Conservation (phyloP, 2,888 invertebrate genomes). For the Sinelater perroti region DNA sequence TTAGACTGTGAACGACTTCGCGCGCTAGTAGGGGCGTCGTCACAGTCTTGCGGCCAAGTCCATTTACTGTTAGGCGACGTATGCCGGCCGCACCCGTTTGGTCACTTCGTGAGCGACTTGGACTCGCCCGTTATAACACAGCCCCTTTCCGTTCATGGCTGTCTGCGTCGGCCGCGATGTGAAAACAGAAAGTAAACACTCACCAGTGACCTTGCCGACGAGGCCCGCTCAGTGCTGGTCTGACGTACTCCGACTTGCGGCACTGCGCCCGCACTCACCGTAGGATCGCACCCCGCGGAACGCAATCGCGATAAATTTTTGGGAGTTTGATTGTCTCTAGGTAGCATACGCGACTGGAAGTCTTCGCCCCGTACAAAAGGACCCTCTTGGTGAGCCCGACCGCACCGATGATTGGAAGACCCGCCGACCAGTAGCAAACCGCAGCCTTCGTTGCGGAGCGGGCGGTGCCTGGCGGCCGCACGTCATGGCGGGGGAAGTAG, state of each 20-base stretch:
- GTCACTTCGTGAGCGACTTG: conserved; percentile 48
- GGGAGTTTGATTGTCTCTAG: conserved; percentile 45
- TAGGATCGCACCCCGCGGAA: conserved; percentile 11
- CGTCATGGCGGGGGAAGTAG: conserved; percentile 28
- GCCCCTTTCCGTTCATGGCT: conserved; percentile 55
- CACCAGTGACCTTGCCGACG: conserved; percentile 20
- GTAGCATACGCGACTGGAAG: conserved; percentile 48
- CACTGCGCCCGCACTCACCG: no score
- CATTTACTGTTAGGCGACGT: conserved; percentile 12
- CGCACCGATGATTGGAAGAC: conserved; percentile 41
- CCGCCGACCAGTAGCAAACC: conserved; percentile 43
- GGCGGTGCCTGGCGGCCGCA: conserved; percentile 42
- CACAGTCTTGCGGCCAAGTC: conserved; percentile 35
- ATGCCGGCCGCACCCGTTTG: conserved; percentile 53
- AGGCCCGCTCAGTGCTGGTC: no score
- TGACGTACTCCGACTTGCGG: no score
- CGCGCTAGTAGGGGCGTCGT: conserved; percentile 14
- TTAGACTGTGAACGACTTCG: conserved; percentile 20
- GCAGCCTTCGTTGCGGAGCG: conserved; percentile 20
- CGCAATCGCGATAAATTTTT: conserved; percentile 37
- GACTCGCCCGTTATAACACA: conserved; percentile 53
- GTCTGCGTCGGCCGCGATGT: conserved; percentile 39
- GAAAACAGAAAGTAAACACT: conserved; percentile 37
- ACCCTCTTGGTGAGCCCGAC: conserved; percentile 41
- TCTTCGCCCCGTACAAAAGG: conserved; percentile 43